These are phyloP conservation scores for Platypus cylindrus DNA, from an alignment of 2,888 invertebrate genomes.

Conservation along the genomic window DNA sequence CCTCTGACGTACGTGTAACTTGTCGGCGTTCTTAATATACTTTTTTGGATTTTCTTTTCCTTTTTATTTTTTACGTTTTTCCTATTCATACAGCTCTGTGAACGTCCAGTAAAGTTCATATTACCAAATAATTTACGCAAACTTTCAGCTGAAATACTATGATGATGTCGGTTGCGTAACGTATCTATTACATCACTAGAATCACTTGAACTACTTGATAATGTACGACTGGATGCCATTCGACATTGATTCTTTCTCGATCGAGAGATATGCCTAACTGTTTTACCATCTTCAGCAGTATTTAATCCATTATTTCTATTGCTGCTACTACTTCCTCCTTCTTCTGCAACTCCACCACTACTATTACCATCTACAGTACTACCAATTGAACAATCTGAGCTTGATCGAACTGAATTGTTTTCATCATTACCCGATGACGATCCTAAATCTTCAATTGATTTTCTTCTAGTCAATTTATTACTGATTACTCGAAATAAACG, in stretches of 20 bases:
- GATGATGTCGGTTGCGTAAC: slow-evolving; percentile 29
- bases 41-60: slow-evolving; percentile 54
- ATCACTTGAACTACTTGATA: slow-evolving; percentile 47
- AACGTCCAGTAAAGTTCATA: slow-evolving; percentile 47
- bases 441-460: slow-evolving; percentile 37
- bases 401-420: slow-evolving; percentile 38
- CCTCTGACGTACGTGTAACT: slow-evolving; percentile 71
- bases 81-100: slow-evolving; percentile 48
- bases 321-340: too few species aligned
- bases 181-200: slow-evolving; percentile 43
- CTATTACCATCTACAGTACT: slow-evolving; percentile 10
- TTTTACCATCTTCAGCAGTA: too few species aligned
- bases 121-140: slow-evolving; percentile 61
- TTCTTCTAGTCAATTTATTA: slow-evolving; percentile 46
- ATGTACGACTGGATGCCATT: slow-evolving; percentile 33
- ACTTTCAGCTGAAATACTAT: slow-evolving; percentile 45
- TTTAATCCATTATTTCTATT: too few species aligned
- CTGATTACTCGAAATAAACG: slow-evolving; percentile 54
- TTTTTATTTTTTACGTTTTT: slow-evolving; percentile 34
- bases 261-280: slow-evolving; percentile 18
- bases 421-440: slow-evolving; percentile 37
- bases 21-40: slow-evolving; percentile 65
- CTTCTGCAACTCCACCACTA: not conserved
- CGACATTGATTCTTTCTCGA: slow-evolving; percentile 28
- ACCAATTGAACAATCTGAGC: slow-evolving; percentile 34